phyloP scores from a whole-genome alignment of 2,888 invertebrate species.

The Stenodema calcarata region DNA sequence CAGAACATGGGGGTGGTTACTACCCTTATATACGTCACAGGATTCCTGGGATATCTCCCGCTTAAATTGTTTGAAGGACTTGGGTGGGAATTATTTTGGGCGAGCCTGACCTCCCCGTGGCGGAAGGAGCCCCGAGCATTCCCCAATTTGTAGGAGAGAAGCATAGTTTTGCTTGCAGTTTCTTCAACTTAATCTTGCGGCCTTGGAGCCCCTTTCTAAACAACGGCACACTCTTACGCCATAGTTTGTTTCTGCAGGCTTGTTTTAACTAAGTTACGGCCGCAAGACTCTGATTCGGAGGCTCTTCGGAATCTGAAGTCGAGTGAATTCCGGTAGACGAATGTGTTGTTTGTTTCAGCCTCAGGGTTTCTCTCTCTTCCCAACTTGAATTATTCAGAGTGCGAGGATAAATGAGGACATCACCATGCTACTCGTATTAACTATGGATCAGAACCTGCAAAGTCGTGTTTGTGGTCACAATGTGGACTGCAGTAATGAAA shows the following conservation, averaged over 20 bases:
- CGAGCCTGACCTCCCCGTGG: neutral
- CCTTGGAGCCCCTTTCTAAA: neutral
- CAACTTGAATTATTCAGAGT: too few relatives aligned
- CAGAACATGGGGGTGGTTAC: constrained; percentile 23
- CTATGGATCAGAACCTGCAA: too few relatives aligned
- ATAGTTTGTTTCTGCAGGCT: neutral
- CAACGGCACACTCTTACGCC: neutral
- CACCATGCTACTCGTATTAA: too few relatives aligned
- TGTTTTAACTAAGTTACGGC: constrained; percentile 22
- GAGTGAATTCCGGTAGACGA: neutral
- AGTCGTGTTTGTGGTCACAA: too few relatives aligned
- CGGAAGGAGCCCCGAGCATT: neutral
- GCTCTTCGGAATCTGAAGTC: neutral
- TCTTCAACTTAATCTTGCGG: constrained; percentile 43
- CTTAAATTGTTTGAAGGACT: constrained; percentile 47
- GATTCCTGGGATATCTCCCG: constrained; percentile 47
- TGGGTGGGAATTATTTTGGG: constrained; percentile 48
- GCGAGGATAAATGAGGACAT: too few relatives aligned
- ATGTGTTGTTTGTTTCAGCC: too few relatives aligned
- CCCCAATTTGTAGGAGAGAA: constrained; percentile 16
- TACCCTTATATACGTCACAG: constrained; percentile 48
- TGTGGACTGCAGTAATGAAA: too few relatives aligned
- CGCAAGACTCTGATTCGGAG: neutral
- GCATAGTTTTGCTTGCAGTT: constrained; percentile 23
- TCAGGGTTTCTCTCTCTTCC: too few relatives aligned